Evolutionary conservation across 2,113 vertebrate genomes (phyloP).

Genomic region (Maccullochella peelii): DNA sequence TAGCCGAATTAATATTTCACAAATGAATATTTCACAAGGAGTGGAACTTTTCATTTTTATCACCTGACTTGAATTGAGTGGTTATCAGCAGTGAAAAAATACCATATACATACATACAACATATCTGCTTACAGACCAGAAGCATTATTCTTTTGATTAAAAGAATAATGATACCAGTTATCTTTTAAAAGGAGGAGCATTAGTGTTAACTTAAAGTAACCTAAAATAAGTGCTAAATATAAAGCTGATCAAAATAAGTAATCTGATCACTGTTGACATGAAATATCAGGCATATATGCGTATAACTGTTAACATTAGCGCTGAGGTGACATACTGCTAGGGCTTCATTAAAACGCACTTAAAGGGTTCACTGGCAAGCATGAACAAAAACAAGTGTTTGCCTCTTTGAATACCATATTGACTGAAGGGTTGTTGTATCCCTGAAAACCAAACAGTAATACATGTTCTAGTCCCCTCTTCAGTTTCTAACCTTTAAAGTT

Average conservation of each 20-base stretch:
- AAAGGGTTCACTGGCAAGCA: not conserved
- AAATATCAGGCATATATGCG: not conserved
- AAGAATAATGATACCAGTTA: not conserved
- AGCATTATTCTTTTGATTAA: not conserved
- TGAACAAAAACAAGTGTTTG: conserved; percentile 12
- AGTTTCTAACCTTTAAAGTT: conserved; percentile 34
- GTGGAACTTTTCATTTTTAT: not conserved
- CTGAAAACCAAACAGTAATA: conserved; percentile 2
- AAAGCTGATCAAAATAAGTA: not conserved
- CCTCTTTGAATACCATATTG: not conserved
- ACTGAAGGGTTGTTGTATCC: not conserved
- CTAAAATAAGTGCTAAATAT: not conserved
- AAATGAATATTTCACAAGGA: not conserved
- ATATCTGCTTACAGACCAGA: not conserved
- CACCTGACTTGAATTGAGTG: not conserved
- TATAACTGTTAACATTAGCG: not conserved
- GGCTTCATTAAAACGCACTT: conserved; percentile 6
- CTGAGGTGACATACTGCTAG: not conserved
- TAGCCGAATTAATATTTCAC: not conserved
- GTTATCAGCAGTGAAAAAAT: not conserved
- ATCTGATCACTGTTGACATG: not conserved
- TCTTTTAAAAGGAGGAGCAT: not conserved
- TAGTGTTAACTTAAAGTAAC: not conserved
- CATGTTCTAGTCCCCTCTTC: not conserved
- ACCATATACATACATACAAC: too few species aligned